These are phyloP conservation scores for Papilio machaon DNA, from an alignment of 1,140 invertebrate species.

Conservation along the genomic window DNA sequence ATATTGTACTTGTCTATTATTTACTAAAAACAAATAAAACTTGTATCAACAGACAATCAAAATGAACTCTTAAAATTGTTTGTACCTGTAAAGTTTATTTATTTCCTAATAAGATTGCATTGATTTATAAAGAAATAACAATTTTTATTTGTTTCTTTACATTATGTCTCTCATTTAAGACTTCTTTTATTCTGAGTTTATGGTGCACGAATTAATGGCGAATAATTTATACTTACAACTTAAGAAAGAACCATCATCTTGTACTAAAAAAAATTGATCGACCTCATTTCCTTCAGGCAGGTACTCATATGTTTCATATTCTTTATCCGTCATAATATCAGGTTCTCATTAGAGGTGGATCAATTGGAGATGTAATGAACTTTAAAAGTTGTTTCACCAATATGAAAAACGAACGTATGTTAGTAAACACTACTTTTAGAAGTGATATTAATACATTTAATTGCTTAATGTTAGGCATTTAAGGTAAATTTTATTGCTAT, in stretches of 20 bases:
- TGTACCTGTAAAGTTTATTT: background rate
- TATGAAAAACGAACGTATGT: background rate
- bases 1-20: slow-evolving; percentile 68
- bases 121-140: background rate
- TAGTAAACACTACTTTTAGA: background rate
- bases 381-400: background rate
- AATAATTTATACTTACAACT: slow-evolving; percentile 43
- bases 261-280: slow-evolving; percentile 65
- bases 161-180: background rate
- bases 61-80: background rate
- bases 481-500: background rate
- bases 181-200: background rate
- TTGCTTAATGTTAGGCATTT: background rate
- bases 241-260: slow-evolving; percentile 70
- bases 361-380: background rate
- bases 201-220: slow-evolving; percentile 1
- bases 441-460: background rate
- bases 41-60: background rate
- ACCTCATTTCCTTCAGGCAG: slow-evolving; percentile 50
- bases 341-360: slow-evolving; percentile 11
- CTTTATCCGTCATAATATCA: slow-evolving; percentile 63
- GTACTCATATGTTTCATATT: slow-evolving; percentile 68
- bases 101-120: background rate
- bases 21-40: slow-evolving; percentile 54
- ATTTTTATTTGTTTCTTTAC: too few species aligned